Evolutionary conservation across 2,888 invertebrate species (phyloP), one percentile per base, ranked within the genome.

Genomic region (Eubasilissa splendida): DNA sequence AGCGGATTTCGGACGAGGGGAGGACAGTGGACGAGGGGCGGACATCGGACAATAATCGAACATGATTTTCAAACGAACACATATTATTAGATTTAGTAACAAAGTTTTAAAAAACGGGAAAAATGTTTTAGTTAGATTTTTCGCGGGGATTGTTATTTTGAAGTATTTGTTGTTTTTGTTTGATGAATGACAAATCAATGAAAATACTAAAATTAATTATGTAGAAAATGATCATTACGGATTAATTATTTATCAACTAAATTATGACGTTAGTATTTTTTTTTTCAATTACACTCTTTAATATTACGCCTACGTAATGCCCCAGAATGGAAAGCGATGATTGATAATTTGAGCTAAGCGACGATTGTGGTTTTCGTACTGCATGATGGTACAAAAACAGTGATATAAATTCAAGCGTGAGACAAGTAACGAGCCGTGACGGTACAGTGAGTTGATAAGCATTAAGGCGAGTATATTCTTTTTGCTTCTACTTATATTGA

Each of bases 141-240:
- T 54, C 42, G 42, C 42, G 53, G 54, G 79, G 73, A 71, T 63
- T 79, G 82, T 82, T 82, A 81, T 81, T 81, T 81, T 91, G 91
- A 89, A 91, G 89, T 86, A 92, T 91, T 89, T 91, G 90, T 87
- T 90, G 90, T 92, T 92, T 93, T 90, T 93, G 92, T 93, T 94
- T 93, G 90, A 94, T 92, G 93, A 94, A 94, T 92, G 94, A 94
- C 88, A 94, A 93, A 92, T 94, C 94, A 93, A 95, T 94, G 93
- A 94, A 94, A 93, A 94, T 93, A 93, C 94, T 94, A 91, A 88
- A 90, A 92, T 92, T 90, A 90, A 90, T 90, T 83, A 87, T 90
- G 88, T 88, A 90, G 89, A 89, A 89, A 86, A 88, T 87, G 88
- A 88, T 87, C 88, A 86, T 85, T 86, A 86, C 73, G 54, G 75